Evolutionary conservation across 2,888 invertebrate species (phyloP).

Genomic region (Selenia dentaria): DNA sequence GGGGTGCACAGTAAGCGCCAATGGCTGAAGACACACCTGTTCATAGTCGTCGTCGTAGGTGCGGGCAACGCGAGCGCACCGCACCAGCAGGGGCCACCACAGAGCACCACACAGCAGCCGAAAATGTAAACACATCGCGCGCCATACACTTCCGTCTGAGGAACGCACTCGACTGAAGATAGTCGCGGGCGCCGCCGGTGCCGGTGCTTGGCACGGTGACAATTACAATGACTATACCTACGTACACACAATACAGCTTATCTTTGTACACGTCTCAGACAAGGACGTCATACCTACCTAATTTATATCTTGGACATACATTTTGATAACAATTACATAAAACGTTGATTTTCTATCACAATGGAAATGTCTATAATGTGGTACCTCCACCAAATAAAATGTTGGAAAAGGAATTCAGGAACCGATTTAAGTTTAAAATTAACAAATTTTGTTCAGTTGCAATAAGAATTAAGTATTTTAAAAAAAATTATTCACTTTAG

Average conservation of each 20-base stretch:
- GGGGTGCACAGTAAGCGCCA: slow-evolving; percentile 63
- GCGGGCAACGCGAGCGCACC: slow-evolving; percentile 71
- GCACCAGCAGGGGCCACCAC: slow-evolving; percentile 79
- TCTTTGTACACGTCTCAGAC: slow-evolving; percentile 66
- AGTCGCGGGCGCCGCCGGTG: slow-evolving; percentile 67
- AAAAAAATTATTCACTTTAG: no score
- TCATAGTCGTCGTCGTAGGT: slow-evolving; percentile 79
- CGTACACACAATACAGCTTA: slow-evolving; percentile 56
- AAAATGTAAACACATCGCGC: slow-evolving; percentile 81
- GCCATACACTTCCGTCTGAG: slow-evolving; percentile 82
- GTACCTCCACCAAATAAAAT: no score
- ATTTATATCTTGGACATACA: slow-evolving; percentile 26
- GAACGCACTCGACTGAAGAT: slow-evolving; percentile 79
- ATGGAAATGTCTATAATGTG: no score
- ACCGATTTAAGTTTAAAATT: no score
- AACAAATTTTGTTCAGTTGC: no score
- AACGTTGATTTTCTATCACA: no score
- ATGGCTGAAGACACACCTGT: slow-evolving; percentile 66
- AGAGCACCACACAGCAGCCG: slow-evolving; percentile 81
- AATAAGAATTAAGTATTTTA: no score
- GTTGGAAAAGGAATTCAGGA: no score
- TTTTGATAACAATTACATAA: slow-evolving; percentile 16
- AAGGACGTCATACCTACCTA: slow-evolving; percentile 45
- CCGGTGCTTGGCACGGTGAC: slow-evolving; percentile 77
- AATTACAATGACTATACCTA: slow-evolving; percentile 49